These are phyloP conservation scores for Blastomussa wellsi DNA, from an alignment of 92 coral and sea anemone genomes.

Conservation along the genomic window DNA sequence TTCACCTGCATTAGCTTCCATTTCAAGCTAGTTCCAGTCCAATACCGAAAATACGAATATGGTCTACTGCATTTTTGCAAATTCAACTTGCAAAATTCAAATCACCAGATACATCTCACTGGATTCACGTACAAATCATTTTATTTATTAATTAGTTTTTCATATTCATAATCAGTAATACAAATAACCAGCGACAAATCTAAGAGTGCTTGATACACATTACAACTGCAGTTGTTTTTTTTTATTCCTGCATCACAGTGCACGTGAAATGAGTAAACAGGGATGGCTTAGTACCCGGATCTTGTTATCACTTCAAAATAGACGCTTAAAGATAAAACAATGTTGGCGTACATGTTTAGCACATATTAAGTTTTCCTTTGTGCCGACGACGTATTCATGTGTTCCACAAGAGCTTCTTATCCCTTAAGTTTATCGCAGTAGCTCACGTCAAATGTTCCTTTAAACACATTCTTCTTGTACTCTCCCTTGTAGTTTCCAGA, in stretches of 20 bases:
- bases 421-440: slow-evolving; percentile 59
- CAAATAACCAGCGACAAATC: not conserved
- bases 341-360: not conserved
- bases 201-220: not conserved
- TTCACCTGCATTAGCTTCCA: too few species aligned
- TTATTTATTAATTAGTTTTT: too few species aligned
- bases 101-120: not conserved
- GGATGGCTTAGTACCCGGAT: not conserved
- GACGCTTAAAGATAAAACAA: not conserved
- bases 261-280: not conserved
- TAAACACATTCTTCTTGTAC: slow-evolving; percentile 64
- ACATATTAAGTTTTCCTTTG: not conserved
- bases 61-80: too few species aligned
- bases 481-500: slow-evolving; percentile 71
- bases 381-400: not conserved
- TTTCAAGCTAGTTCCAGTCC: too few species aligned
- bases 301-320: not conserved
- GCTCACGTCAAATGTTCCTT: slow-evolving; percentile 66
- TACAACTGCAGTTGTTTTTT: too few species aligned
- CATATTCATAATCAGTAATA: not conserved
- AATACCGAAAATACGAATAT: too few species aligned
- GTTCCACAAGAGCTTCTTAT: slow-evolving; percentile 25
- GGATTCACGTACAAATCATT: not conserved
- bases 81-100: too few species aligned
- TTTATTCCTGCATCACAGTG: too few species aligned